Conservation (phyloP, 2,113 vertebrate genomes). For the Phalacrocorax carbo region DNA sequence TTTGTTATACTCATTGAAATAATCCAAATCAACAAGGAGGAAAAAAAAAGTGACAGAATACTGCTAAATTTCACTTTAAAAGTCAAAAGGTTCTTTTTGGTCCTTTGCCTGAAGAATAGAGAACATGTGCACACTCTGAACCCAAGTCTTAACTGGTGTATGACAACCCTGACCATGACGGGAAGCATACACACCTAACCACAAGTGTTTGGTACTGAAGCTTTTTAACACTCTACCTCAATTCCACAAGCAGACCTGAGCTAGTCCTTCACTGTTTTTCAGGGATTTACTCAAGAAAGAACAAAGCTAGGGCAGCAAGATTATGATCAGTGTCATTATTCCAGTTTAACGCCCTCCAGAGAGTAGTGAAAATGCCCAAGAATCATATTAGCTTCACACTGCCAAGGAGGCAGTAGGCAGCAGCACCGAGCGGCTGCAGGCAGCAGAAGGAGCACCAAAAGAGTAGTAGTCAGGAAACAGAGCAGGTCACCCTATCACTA, state of each 20-base stretch:
- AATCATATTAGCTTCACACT: neutral
- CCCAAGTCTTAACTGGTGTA: constrained; percentile 10
- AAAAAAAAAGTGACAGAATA: neutral
- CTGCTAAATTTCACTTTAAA: neutral
- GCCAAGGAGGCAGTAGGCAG: neutral
- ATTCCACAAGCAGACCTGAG: neutral
- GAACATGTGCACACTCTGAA: neutral
- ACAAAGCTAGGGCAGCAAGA: neutral
- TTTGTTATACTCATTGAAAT: neutral
- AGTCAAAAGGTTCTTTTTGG: neutral
- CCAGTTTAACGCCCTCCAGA: neutral
- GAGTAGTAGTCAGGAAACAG: rapidly evolving
- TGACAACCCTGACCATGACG: neutral
- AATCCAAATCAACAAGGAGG: neutral
- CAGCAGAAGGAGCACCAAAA: neutral
- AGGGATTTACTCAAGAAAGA: neutral
- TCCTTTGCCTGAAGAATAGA: neutral
- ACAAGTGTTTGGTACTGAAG: neutral
- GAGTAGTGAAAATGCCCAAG: neutral
- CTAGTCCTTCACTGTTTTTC: neutral
- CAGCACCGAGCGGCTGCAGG: rapidly evolving
- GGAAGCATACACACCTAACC: neutral
- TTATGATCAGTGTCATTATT: neutral
- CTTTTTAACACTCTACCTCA: neutral
- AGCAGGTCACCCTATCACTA: rapidly evolving